Evolutionary conservation across 2,113 vertebrate genomes (phyloP).

Genomic region (mouse (Mus musculus)): GRCm39 chr7:69679501-69680000

Average conservation of each 20-base stretch:
- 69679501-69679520: not conserved
- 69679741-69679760: not conserved
- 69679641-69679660: not conserved
- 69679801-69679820: not conserved
- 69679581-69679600: not conserved
- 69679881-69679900: not conserved
- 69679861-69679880: not conserved
- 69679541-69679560: not conserved
- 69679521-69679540: not conserved
- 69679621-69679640: not conserved
- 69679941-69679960: not conserved
- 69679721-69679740: not conserved
- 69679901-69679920: not conserved
- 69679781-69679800: not conserved
- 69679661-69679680: not conserved
- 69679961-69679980: not conserved
- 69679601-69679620: not conserved
- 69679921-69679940: not conserved
- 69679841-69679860: not conserved
- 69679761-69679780: too few relatives aligned
- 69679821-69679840: not conserved
- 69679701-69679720: conserved; percentile 23
- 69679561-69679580: not conserved
- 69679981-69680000: not conserved
- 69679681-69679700: not conserved